A percentile compares a stretch with the other conserved stretches of the same genome.
Conservation (phyloP, 2,888 invertebrate genomes). For the Phrixothrix hirtus region DNA sequence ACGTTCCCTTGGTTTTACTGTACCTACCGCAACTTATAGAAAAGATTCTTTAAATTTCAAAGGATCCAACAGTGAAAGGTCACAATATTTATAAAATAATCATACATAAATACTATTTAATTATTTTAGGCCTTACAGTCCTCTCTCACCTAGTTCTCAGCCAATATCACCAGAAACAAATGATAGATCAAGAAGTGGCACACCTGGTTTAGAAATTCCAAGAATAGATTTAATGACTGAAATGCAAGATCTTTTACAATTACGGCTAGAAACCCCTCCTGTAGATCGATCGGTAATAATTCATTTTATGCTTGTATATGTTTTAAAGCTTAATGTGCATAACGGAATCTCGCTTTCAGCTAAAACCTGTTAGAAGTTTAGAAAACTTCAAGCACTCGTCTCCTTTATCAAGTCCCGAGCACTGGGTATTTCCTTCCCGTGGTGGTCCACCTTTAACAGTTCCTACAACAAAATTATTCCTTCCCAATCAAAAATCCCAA, state of each 20-base stretch:
- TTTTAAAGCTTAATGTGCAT: slow-evolving; percentile 6
- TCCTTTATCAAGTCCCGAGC: slow-evolving; percentile 46
- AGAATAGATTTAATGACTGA: slow-evolving; percentile 69
- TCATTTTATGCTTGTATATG: not conserved
- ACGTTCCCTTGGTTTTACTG: slow-evolving; percentile 55
- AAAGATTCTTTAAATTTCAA: slow-evolving; percentile 52
- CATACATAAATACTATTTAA: not conserved
- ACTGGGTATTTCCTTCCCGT: slow-evolving; percentile 45
- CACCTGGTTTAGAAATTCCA: slow-evolving; percentile 55
- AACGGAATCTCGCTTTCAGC: slow-evolving; percentile 49
- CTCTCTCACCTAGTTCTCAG: slow-evolving; percentile 57
- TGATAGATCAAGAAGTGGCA: slow-evolving; percentile 53
- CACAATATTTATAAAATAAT: slow-evolving; percentile 1
- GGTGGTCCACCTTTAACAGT: slow-evolving; percentile 42
- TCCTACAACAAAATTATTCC: slow-evolving; percentile 41
- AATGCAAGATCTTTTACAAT: slow-evolving; percentile 63
- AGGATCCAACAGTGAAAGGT: slow-evolving; percentile 50
- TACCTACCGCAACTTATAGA: slow-evolving; percentile 51
- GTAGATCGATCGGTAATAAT: slow-evolving; percentile 66
- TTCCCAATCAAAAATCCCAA: slow-evolving; percentile 37
- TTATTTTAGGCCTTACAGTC: slow-evolving; percentile 51
- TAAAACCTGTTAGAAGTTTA: slow-evolving; percentile 65
- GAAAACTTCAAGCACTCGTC: slow-evolving; percentile 60
- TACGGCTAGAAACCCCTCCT: slow-evolving; percentile 59
- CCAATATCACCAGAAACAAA: slow-evolving; percentile 60